A percentile compares a stretch with the other conserved stretches of the same genome.
These are phyloP conservation scores for Lagopus leucura DNA, from an alignment of 2,113 vertebrate genomes.

Conservation along the genomic window DNA sequence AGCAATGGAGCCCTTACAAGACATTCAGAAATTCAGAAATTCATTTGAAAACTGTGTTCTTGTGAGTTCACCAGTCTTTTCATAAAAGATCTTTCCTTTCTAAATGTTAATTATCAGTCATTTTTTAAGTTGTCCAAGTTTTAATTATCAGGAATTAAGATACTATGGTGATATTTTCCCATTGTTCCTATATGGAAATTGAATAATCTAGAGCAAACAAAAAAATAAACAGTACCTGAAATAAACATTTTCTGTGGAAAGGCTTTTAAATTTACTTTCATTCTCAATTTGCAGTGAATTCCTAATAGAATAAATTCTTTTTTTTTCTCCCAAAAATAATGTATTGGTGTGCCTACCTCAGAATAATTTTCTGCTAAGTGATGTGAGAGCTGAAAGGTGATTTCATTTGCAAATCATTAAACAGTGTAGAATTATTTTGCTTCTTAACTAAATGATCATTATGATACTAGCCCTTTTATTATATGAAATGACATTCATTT, in stretches of 20 bases:
- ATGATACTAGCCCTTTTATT: background rate
- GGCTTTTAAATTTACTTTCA: background rate
- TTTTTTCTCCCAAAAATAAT: background rate
- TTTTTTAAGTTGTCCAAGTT: background rate
- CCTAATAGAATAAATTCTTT: background rate
- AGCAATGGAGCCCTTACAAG: background rate
- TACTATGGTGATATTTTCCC: background rate
- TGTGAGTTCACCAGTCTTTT: background rate
- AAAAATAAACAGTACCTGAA: background rate
- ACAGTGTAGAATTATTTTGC: background rate
- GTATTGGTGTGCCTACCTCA: background rate
- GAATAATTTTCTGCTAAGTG: background rate
- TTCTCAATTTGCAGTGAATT: background rate
- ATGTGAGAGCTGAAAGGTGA: background rate
- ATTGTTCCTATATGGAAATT: background rate
- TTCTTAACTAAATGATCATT: background rate
- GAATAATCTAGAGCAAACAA: background rate
- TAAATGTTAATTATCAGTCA: background rate
- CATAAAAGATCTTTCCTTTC: background rate
- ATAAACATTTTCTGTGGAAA: background rate
- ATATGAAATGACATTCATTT: background rate
- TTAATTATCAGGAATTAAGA: background rate
- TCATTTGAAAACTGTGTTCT: background rate
- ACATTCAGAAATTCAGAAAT: background rate
- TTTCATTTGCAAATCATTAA: background rate